A percentile compares a stretch with the other conserved stretches of the same genome.
Evolutionary conservation across 1,140 invertebrate species (phyloP).

Genomic region (Drosophila paulistorum): DNA sequence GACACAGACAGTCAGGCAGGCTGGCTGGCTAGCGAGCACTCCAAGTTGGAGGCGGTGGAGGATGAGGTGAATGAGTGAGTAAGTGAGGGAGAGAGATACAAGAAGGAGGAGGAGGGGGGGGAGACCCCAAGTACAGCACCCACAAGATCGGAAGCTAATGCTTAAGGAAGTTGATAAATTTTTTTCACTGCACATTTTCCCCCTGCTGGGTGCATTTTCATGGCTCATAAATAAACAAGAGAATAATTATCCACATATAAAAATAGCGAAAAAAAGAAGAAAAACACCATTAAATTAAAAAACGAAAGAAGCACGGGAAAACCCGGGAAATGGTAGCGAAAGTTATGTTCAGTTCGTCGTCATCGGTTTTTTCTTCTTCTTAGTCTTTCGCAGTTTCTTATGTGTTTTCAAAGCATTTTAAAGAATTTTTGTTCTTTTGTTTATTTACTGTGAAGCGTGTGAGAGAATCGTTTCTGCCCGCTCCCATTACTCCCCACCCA

Average conservation of each 20-base stretch:
- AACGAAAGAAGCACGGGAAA: background rate
- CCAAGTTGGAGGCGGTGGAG: background rate
- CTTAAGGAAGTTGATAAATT: conserved; percentile 67
- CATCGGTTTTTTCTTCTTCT: conserved; percentile 7
- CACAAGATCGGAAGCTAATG: conserved; percentile 66
- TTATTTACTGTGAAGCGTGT: conserved; percentile 42
- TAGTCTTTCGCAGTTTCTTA: background rate
- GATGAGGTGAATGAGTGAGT: background rate
- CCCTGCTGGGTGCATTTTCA: conserved; percentile 52
- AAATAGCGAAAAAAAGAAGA: background rate
- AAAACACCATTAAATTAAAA: conserved; percentile 19
- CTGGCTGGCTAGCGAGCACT: background rate
- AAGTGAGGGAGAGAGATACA: background rate
- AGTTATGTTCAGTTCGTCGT: conserved; percentile 11
- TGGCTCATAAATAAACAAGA: conserved; percentile 67
- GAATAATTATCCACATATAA: conserved; percentile 3
- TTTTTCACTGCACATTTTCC: conserved; percentile 41
- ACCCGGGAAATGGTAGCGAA: conserved; percentile 37
- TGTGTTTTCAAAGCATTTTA: conserved; percentile 18
- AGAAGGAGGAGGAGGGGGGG: background rate
- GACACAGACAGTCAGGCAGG: background rate
- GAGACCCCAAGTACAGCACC: conserved; percentile 29
- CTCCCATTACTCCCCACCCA: background rate
- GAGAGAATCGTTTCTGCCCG: conserved; percentile 19
- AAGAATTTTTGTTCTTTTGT: conserved; percentile 37